These are phyloP conservation scores for Eubasilissa regina DNA, from an alignment of 1,140 invertebrate genomes.

Conservation along the genomic window DNA sequence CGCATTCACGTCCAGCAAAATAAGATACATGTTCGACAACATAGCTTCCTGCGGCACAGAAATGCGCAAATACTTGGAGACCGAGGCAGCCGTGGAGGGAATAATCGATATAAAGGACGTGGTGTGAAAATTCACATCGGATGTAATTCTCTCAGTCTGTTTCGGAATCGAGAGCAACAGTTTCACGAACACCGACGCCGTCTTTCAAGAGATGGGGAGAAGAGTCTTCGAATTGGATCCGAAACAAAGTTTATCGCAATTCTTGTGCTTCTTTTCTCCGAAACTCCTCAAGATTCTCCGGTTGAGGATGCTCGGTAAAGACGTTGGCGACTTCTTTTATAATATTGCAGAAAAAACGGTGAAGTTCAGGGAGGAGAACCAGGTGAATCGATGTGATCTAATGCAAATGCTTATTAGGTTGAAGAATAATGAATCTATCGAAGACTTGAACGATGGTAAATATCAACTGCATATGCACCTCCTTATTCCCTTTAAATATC, in stretches of 20 bases:
- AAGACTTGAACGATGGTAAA: constrained; percentile 62
- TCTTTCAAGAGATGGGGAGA: constrained; percentile 61
- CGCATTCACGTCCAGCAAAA: constrained; percentile 72
- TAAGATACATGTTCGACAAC: constrained; percentile 68
- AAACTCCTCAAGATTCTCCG: constrained; percentile 53
- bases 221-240: constrained; percentile 54
- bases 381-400: constrained; percentile 66
- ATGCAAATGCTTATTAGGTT: constrained; percentile 66
- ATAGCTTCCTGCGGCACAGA: constrained; percentile 42
- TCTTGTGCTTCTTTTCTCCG: constrained; percentile 56
- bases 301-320: constrained; percentile 57
- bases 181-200: constrained; percentile 58
- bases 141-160: constrained; percentile 63
- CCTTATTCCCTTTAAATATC: too few species aligned
- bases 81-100: background rate
- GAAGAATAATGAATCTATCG: constrained; percentile 56
- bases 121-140: constrained; percentile 59
- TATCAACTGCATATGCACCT: too few species aligned
- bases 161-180: constrained; percentile 64
- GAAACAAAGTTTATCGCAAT: constrained; percentile 44
- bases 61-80: constrained; percentile 48
- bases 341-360: constrained; percentile 64
- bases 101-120: constrained; percentile 62
- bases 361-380: constrained; percentile 64
- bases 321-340: constrained; percentile 65